Conservation (phyloP, 2,888 invertebrate genomes). For the Epirrhoe alternata region DNA sequence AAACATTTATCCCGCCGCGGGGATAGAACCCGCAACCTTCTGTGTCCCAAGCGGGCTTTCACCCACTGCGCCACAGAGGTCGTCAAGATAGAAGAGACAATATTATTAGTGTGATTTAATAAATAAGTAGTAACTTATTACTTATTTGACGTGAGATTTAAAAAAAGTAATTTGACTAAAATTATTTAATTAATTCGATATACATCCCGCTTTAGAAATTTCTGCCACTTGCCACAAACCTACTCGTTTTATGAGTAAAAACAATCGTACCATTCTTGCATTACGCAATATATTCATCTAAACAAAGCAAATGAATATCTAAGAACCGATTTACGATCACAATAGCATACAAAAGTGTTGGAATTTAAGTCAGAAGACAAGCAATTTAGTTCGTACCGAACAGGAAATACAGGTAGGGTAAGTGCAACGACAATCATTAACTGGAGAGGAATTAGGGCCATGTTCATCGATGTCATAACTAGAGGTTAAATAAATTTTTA, state of each 20-base stretch:
- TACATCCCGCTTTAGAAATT: no score
- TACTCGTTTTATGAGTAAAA: conserved; percentile 13
- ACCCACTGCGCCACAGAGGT: no score
- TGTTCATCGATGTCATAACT: neutral
- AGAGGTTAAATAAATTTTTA: neutral
- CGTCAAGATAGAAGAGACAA: no score
- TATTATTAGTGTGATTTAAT: no score
- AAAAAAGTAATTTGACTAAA: no score
- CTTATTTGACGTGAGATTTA: no score
- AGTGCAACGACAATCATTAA: conserved; percentile 66
- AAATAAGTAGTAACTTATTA: no score
- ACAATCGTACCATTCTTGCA: conserved; percentile 40
- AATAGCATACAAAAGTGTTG: conserved; percentile 64
- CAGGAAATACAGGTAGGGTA: conserved; percentile 77
- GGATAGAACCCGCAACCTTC: no score
- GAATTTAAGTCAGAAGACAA: conserved; percentile 64
- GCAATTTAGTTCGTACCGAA: conserved; percentile 68
- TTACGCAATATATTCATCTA: conserved; percentile 47
- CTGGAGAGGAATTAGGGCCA: conserved; percentile 52
- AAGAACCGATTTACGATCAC: conserved; percentile 69
- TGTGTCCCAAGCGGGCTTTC: no score
- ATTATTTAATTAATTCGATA: no score
- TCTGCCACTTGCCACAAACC: conserved; percentile 15
- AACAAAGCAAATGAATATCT: conserved; percentile 70
- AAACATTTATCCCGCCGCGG: no score